Percentiles rank a stretch among this genome's conserved stretches.
Conservation (phyloP, 1,140 invertebrate genomes). For the Leptestheria dahalacensis region DNA sequence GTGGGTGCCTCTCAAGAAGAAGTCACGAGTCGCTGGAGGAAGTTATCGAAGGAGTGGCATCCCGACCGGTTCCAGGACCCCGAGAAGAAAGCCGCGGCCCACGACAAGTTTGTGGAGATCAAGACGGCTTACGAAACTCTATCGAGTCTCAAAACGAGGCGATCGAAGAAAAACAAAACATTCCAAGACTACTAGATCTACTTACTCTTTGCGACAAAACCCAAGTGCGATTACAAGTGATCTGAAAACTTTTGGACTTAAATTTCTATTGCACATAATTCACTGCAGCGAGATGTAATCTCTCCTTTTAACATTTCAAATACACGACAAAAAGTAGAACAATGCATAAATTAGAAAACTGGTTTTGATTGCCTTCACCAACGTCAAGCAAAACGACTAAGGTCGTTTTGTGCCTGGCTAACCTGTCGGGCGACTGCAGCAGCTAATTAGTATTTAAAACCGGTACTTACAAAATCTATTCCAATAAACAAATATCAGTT, state of each 20-base stretch:
- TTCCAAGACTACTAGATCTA: conserved; percentile 9
- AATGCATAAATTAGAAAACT: no score
- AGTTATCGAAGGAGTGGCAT: conserved; percentile 72
- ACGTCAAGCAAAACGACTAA: no score
- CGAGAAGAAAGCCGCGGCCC: conserved; percentile 42
- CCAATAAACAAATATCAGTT: no score
- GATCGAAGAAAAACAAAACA: conserved; percentile 42
- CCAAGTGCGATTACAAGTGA: not conserved
- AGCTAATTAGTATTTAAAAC: no score
- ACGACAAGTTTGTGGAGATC: conserved; percentile 82
- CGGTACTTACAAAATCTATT: no score
- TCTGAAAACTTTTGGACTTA: not conserved
- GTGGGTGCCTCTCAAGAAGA: conserved; percentile 63
- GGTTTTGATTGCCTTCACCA: no score
- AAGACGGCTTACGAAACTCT: conserved; percentile 82
- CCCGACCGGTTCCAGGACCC: conserved; percentile 76
- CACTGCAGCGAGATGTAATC: no score
- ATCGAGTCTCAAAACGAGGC: conserved; percentile 60
- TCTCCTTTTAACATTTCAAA: no score
- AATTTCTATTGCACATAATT: no score
- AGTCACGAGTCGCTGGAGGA: conserved; percentile 63
- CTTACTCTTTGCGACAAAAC: not conserved
- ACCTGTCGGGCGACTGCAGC: no score
- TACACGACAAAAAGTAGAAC: no score
- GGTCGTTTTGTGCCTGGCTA: no score